Conservation (phyloP, 2,888 invertebrate species). For the Ctenicera cuprea region DNA sequence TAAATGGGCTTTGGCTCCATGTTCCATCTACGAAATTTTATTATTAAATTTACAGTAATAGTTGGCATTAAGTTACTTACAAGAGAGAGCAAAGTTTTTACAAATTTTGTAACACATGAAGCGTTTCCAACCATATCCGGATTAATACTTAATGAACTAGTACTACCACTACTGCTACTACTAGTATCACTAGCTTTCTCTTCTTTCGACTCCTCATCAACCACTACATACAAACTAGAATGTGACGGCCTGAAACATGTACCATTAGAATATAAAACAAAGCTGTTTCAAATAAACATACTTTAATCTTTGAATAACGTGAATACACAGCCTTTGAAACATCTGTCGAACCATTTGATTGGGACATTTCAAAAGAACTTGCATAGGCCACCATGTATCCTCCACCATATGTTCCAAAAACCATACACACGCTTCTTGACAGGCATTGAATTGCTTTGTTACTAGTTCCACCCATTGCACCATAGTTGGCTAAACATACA, state of each 20-base stretch:
- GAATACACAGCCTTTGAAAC: constrained; percentile 96
- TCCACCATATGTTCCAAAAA: constrained; percentile 94
- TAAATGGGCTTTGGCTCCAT: constrained; percentile 89
- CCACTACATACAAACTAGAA: constrained; percentile 77
- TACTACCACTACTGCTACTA: constrained; percentile 56
- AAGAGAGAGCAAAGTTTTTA: constrained; percentile 89
- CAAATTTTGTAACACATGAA: constrained; percentile 94
- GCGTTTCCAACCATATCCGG: constrained; percentile 79
- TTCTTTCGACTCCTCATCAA: constrained; percentile 70
- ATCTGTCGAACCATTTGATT: constrained; percentile 98
- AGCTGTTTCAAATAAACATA: constrained; percentile 63
- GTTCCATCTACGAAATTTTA: constrained; percentile 78
- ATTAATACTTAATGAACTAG: constrained; percentile 77
- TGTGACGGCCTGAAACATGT: constrained; percentile 73
- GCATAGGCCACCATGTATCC: constrained; percentile 97
- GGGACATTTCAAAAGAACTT: constrained; percentile 93
- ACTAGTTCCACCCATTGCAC: constrained; percentile 97
- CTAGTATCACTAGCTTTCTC: constrained; percentile 31
- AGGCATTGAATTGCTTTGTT: constrained; percentile 95
- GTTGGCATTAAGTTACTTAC: constrained; percentile 73
- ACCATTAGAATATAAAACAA: background rate
- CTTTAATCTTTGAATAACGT: constrained; percentile 93
- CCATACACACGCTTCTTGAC: constrained; percentile 93
- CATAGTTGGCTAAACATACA: constrained; percentile 86
- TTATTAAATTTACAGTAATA: constrained; percentile 24